Conservation (phyloP, 2,797 vertebrate species). For the Parauchenoglanis ngamensis region DNA sequence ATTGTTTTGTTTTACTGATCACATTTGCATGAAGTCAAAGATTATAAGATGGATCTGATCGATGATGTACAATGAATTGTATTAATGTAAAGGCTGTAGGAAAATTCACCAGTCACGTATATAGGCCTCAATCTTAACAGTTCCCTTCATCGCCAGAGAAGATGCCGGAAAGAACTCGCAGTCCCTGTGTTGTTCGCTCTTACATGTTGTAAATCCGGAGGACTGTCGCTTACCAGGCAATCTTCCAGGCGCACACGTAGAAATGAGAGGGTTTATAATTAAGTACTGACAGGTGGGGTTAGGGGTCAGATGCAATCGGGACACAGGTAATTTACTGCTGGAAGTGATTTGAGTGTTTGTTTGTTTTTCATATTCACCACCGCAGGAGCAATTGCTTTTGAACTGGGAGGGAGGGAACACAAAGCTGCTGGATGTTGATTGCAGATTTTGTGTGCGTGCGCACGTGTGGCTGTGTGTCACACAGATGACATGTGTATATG, state of each 20-base stretch:
- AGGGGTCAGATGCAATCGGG: constrained; percentile 62
- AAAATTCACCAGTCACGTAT: constrained; percentile 42
- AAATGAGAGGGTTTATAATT: constrained; percentile 54
- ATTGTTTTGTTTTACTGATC: constrained; percentile 56
- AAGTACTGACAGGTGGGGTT: constrained; percentile 57
- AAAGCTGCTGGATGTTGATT: constrained; percentile 59
- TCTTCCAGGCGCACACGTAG: constrained; percentile 36
- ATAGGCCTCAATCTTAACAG: constrained; percentile 15
- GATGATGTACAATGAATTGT: neutral
- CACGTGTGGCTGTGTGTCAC: constrained; percentile 25
- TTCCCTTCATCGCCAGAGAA: constrained; percentile 22
- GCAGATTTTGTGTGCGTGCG: constrained; percentile 30
- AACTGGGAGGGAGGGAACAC: constrained; percentile 41
- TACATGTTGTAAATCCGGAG: constrained; percentile 40
- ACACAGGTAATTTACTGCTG: constrained; percentile 60
- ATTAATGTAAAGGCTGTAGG: neutral
- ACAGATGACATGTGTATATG: constrained; percentile 12
- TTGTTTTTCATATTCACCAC: constrained; percentile 63
- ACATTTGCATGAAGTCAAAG: constrained; percentile 36
- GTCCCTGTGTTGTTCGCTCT: constrained; percentile 15
- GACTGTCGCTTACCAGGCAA: constrained; percentile 41
- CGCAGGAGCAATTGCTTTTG: constrained; percentile 50
- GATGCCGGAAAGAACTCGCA: constrained; percentile 28
- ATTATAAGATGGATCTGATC: constrained; percentile 33
- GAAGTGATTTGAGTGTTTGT: constrained; percentile 60